Percentiles rank a stretch among this genome's conserved stretches.
phyloP scores from a whole-genome alignment of 2,113 vertebrate genomes.

The Protobothrops mucrosquamatus region DNA sequence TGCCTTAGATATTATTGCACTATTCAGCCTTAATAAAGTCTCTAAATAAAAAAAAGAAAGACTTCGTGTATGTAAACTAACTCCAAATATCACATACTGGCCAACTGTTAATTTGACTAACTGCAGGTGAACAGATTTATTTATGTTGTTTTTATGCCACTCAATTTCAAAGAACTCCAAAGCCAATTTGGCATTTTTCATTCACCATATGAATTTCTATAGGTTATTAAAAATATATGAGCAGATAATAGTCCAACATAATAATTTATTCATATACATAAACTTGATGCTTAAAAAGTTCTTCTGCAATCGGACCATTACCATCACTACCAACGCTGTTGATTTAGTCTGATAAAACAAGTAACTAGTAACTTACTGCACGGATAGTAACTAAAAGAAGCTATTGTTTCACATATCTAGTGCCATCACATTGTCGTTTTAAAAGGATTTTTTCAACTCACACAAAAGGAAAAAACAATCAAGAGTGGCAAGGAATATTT shows the following conservation, averaged over 20 bases:
- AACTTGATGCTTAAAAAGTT: not conserved
- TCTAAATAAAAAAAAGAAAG: not conserved
- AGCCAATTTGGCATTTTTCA: not conserved
- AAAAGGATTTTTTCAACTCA: not conserved
- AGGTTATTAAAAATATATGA: not conserved
- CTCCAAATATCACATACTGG: not conserved
- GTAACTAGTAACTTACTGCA: not conserved
- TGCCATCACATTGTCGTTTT: not conserved
- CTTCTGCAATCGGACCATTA: not conserved
- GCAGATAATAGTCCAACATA: not conserved
- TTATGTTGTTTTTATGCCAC: not conserved
- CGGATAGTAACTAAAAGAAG: not conserved
- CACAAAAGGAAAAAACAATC: not conserved
- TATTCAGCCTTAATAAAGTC: not conserved
- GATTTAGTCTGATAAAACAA: not conserved
- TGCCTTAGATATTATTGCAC: not conserved
- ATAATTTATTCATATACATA: not conserved
- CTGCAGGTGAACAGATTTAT: not conserved
- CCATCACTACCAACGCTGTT: not conserved
- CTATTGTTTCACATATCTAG: not conserved
- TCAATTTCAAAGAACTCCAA: not conserved
- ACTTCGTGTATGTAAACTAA: not conserved
- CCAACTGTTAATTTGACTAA: not conserved
- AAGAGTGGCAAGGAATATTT: not conserved
- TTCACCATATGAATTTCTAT: not conserved